phyloP scores from a whole-genome alignment of 2,888 invertebrate species.

The Pseudococcus longispinus region DNA sequence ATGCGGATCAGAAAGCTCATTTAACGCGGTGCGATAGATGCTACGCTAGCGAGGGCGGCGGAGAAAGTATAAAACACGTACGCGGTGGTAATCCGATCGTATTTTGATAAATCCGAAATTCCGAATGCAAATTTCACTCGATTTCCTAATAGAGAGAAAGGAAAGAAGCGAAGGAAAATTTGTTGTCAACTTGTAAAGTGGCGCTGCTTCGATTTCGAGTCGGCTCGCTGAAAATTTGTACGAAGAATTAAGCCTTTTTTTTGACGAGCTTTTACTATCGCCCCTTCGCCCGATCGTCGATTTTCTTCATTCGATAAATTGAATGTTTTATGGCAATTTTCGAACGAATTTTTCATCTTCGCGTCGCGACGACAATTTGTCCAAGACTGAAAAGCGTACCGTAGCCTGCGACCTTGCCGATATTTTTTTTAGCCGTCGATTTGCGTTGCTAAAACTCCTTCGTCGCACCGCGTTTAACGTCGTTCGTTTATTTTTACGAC shows the following conservation, averaged over 20 bases:
- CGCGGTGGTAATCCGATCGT: not conserved
- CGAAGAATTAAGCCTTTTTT: not conserved
- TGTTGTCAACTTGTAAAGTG: too few species aligned
- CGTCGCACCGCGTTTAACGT: not conserved
- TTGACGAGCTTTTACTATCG: not conserved
- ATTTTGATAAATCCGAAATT: slow-evolving; percentile 43
- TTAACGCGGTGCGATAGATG: not conserved
- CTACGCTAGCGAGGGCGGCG: not conserved
- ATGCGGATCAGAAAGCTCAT: not conserved
- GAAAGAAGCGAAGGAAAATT: not conserved
- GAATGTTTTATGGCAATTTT: too few species aligned
- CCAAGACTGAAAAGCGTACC: not conserved
- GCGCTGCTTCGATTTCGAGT: too few species aligned
- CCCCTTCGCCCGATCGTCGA: too few species aligned
- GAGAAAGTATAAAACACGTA: not conserved
- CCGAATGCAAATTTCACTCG: slow-evolving; percentile 48
- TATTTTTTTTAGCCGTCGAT: not conserved
- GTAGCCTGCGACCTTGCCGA: not conserved
- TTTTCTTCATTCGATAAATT: too few species aligned
- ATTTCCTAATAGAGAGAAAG: too few species aligned
- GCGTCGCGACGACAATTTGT: too few species aligned
- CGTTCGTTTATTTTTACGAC: not conserved
- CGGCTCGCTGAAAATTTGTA: too few species aligned
- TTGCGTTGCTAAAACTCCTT: not conserved
- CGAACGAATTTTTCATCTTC: too few species aligned